These are phyloP conservation scores for Drosophila novamexicana DNA, from an alignment of 1,140 invertebrate genomes.

Conservation along the genomic window DNA sequence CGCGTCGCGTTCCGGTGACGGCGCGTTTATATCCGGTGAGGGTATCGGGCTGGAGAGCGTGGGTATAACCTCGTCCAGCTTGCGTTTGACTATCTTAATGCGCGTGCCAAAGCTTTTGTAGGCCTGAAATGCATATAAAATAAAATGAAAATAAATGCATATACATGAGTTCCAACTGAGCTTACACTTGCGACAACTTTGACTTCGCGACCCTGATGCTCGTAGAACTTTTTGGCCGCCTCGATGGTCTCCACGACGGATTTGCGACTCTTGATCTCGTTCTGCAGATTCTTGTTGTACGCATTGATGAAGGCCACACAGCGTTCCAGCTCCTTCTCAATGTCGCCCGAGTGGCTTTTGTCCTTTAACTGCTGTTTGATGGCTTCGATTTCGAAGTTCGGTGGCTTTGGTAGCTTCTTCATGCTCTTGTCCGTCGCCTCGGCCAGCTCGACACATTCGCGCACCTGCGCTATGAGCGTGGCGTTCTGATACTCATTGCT, in stretches of 20 bases:
- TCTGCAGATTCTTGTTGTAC: conserved; percentile 91
- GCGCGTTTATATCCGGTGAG: conserved; percentile 92
- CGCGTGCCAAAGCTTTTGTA: conserved; percentile 95
- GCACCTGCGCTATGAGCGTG: conserved; percentile 85
- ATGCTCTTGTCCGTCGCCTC: conserved; percentile 79
- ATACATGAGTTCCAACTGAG: conserved; percentile 44
- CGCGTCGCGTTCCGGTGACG: conserved; percentile 92
- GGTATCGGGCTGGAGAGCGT: conserved; percentile 89
- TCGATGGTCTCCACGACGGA: conserved; percentile 90
- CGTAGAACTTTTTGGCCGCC: conserved; percentile 94
- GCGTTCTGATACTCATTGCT: conserved; percentile 75
- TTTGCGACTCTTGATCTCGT: conserved; percentile 92
- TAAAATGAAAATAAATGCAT: neutral
- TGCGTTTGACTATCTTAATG: conserved; percentile 93
- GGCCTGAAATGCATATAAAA: conserved; percentile 86
- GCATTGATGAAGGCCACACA: conserved; percentile 91
- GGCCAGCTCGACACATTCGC: conserved; percentile 85
- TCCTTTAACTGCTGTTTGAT: conserved; percentile 86
- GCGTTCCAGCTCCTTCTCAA: conserved; percentile 94
- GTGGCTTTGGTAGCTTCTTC: conserved; percentile 78
- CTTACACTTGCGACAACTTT: conserved; percentile 96
- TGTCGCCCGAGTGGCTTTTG: conserved; percentile 92
- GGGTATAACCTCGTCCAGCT: conserved; percentile 91
- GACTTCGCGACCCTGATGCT: conserved; percentile 94
- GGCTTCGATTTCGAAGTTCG: conserved; percentile 73